phyloP scores from a whole-genome alignment of 2,888 invertebrate species.

The Glyphotaelius pellucidus region DNA sequence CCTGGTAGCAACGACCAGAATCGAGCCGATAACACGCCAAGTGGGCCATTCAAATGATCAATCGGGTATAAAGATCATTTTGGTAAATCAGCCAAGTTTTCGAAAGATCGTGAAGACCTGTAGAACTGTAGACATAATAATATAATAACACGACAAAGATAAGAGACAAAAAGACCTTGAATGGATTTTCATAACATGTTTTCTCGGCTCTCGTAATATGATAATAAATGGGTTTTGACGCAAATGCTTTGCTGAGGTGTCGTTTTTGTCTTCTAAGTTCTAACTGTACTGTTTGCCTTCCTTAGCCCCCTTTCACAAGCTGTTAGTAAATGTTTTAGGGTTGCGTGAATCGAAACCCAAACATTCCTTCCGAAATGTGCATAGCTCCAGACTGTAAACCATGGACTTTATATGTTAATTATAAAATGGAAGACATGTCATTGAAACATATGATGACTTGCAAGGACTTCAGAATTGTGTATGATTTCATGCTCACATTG shows the following conservation, averaged over 20 bases:
- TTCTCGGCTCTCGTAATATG: not conserved
- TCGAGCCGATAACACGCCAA: not conserved
- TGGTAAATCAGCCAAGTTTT: not conserved
- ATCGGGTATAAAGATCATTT: not conserved
- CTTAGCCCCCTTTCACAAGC: not conserved
- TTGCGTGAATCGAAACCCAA: no score
- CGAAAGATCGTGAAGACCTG: not conserved
- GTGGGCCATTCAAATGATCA: not conserved
- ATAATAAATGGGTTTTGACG: not conserved
- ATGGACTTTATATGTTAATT: no score
- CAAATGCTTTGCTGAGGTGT: not conserved
- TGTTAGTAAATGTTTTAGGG: no score
- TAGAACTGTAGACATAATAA: not conserved
- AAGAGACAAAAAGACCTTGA: not conserved
- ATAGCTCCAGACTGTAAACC: not conserved
- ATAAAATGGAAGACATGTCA: no score
- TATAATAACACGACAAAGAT: not conserved
- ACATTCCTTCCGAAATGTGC: not conserved
- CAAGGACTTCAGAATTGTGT: no score
- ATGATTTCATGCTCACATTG: no score
- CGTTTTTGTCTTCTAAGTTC: not conserved
- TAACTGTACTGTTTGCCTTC: not conserved
- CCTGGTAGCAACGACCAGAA: not conserved
- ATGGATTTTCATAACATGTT: not conserved
- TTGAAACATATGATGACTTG: no score